Conservation (phyloP, 2,797 vertebrate genomes). For the Cichlasoma orientale region DNA sequence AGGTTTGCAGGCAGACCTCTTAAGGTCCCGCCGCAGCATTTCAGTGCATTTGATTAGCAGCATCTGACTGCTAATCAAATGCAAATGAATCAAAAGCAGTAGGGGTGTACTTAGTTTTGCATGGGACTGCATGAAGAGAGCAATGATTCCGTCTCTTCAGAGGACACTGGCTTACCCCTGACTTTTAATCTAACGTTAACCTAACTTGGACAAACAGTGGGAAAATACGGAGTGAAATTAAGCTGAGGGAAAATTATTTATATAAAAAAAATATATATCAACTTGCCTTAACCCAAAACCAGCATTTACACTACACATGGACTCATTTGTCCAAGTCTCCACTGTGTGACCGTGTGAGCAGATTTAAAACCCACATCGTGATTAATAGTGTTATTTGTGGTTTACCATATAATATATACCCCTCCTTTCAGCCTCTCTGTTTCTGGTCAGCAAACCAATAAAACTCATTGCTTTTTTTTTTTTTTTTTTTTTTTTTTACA, state of each 20-base stretch:
- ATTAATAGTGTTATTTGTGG: not conserved
- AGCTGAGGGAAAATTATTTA: not conserved
- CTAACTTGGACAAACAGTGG: not conserved
- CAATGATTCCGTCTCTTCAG: too few species aligned
- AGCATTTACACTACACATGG: not conserved
- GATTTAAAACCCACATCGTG: rapidly evolving
- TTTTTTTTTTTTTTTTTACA: too few species aligned
- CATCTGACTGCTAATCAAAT: not conserved
- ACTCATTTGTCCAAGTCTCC: not conserved
- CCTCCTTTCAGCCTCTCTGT: rapidly evolving
- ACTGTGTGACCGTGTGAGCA: not conserved
- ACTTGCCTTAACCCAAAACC: not conserved
- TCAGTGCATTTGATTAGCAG: not conserved
- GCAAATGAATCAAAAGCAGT: not conserved
- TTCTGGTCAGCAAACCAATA: rapidly evolving
- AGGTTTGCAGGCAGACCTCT: not conserved
- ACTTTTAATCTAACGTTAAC: not conserved
- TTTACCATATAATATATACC: not conserved
- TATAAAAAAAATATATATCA: not conserved
- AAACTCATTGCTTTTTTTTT: not conserved
- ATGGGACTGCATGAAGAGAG: not conserved
- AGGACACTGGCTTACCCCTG: too few species aligned
- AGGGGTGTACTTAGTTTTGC: not conserved
- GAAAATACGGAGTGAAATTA: not conserved
- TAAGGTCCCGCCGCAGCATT: not conserved